Base-by-base conservation (phyloP, 1,140 invertebrate genomes). In the Cherax destructor region DNA sequence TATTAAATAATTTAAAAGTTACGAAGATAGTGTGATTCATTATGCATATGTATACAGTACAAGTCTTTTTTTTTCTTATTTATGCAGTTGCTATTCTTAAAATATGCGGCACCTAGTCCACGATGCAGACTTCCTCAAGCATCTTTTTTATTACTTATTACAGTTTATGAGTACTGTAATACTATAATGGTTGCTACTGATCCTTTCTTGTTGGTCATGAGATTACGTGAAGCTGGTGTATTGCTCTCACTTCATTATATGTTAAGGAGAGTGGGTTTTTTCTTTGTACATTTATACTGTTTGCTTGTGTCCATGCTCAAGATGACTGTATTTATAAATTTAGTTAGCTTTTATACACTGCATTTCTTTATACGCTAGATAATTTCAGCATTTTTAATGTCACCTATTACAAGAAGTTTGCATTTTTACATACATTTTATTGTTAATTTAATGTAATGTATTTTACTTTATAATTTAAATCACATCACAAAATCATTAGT, bases 241-340 rank as follows among this genome's bases (percentile, higher is more conserved):
- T 21, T 21, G 21, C 69, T 30, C n/a, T 69, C 65, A 69, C 21
- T 18, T 69, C 13, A 11, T 69, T 18, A 69, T 18, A 18, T 16
- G n/a, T 74, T 21, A 24, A 30, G 24, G 4, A 5, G 21, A 30
- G n/a, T 74, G n/a, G 5, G 69, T 6, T 65, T n/a, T 74, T n/a
- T n/a, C 69, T 74, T 74, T 74, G 16, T 30, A 74, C 69, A 24
- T 74, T 74, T 74, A 74, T 74, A 74, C 69, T 74, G 69, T 24
- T 30, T 74, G 65, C 11, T 74, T 11, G 7, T 74, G 24, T 30
- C 24, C 69, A 9, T 74, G 69, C 69, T 74, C 69, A 30, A 30
- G n/a, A 74, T 30, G n/a, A n/a, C 4, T 72, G 3, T 74, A 74
- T 10, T 74, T 30, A 74, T 74, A 30, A 74, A 74, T 69, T 69